phyloP scores from a whole-genome alignment of 2,888 invertebrate genomes.

The Hofmannophila pseudospretella region DNA sequence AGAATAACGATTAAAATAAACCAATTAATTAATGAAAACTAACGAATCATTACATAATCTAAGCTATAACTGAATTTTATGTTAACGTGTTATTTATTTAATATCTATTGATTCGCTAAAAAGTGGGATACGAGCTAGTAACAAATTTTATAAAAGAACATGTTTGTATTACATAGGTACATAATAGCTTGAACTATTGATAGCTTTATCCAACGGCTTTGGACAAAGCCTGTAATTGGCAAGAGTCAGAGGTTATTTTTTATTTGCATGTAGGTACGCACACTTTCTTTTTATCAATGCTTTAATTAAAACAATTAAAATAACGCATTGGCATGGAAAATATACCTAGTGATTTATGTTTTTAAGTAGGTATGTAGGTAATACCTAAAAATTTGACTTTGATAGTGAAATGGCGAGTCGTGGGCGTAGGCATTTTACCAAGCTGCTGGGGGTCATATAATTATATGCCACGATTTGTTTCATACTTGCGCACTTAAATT shows the following conservation, averaged over 20 bases:
- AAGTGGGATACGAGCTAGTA: no score
- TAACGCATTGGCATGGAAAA: conserved; percentile 3
- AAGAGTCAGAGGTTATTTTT: conserved; percentile 40
- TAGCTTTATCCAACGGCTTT: conserved; percentile 29
- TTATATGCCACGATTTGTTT: no score
- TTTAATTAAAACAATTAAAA: conserved; percentile 15
- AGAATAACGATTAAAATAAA: no score
- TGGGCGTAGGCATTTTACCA: no score
- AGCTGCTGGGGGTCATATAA: no score
- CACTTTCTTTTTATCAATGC: conserved; percentile 16
- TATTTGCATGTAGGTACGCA: not conserved
- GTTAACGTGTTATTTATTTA: no score
- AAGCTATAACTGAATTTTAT: no score
- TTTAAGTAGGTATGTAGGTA: not conserved
- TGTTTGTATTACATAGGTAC: conserved; percentile 24
- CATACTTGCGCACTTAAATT: no score
- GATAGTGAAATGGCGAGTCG: not conserved
- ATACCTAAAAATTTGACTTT: not conserved
- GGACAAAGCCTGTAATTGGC: conserved; percentile 50
- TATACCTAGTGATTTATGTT: not conserved
- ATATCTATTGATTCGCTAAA: no score
- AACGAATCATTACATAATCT: no score
- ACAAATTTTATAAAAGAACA: no score
- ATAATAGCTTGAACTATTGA: conserved; percentile 19
- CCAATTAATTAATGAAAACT: no score